Conservation (phyloP, 35 echinoderm and acorn worm species). For the Patiria miniata region DNA sequence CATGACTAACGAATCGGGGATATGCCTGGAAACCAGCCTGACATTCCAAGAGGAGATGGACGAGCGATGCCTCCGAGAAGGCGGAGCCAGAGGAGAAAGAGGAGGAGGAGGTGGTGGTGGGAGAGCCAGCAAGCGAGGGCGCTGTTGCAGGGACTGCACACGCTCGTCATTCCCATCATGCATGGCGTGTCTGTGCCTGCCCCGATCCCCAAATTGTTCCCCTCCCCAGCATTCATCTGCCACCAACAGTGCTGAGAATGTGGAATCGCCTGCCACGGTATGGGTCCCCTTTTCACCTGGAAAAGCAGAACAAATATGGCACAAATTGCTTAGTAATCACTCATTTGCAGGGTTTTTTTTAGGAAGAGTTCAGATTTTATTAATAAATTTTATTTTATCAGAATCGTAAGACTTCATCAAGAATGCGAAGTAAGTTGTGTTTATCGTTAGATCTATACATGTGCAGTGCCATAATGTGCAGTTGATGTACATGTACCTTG, state of each 20-base stretch:
- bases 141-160: neutral
- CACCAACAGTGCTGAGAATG: slow-evolving; percentile 19
- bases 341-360: neutral
- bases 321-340: slow-evolving; percentile 52
- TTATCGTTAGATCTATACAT: no score
- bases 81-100: neutral
- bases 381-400: no score
- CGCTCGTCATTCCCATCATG: slow-evolving; percentile 23
- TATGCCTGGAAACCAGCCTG: slow-evolving; percentile 78
- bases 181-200: slow-evolving; percentile 18
- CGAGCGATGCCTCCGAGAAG: slow-evolving; percentile 37
- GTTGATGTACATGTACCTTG: no score
- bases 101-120: slow-evolving; percentile 16
- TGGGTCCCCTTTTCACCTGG: neutral
- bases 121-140: neutral
- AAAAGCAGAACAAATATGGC: neutral
- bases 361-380: no score
- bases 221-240: slow-evolving; percentile 16
- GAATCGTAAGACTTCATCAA: no score
- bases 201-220: neutral
- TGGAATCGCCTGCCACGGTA: slow-evolving; percentile 1
- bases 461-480: no score
- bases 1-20: slow-evolving; percentile 47
- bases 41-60: slow-evolving; percentile 99
- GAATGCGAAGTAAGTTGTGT: no score